These are phyloP conservation scores for Cyanoderma ruficeps DNA, from an alignment of 2,113 vertebrate species.

Conservation along the genomic window DNA sequence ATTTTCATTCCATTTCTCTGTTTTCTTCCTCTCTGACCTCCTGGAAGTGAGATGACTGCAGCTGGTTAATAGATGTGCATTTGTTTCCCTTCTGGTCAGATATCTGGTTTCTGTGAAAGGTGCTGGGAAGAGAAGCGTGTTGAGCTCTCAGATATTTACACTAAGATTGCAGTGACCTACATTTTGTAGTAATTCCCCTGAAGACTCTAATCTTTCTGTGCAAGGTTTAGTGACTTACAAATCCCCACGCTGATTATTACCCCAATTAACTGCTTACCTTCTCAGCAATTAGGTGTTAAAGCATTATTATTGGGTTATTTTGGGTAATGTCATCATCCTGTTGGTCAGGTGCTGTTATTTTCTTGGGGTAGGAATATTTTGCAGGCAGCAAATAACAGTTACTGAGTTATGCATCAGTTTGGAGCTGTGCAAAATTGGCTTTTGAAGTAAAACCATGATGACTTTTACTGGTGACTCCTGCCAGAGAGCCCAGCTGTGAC, in stretches of 20 bases:
- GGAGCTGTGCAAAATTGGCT: not conserved
- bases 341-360: not conserved
- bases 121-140: not conserved
- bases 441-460: not conserved
- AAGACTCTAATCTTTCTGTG: conserved; percentile 16
- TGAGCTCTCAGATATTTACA: conserved; percentile 4
- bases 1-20: not conserved
- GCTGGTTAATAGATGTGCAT: not conserved
- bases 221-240: conserved; percentile 27
- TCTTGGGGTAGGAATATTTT: not conserved
- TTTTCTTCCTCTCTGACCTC: not conserved
- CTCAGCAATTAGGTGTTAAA: not conserved
- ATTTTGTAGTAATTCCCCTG: conserved; percentile 37
- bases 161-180: conserved; percentile 48
- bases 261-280: conserved; percentile 53
- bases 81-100: not conserved
- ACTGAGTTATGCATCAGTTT: not conserved
- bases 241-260: not conserved
- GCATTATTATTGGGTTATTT: not conserved
- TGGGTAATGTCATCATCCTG: not conserved
- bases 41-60: not conserved
- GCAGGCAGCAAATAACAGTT: not conserved
- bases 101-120: not conserved
- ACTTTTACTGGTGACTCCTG: not conserved
- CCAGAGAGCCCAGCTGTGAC: not conserved